Base-by-base conservation (phyloP, 2,888 invertebrate species). In the Philaethria dido region DNA sequence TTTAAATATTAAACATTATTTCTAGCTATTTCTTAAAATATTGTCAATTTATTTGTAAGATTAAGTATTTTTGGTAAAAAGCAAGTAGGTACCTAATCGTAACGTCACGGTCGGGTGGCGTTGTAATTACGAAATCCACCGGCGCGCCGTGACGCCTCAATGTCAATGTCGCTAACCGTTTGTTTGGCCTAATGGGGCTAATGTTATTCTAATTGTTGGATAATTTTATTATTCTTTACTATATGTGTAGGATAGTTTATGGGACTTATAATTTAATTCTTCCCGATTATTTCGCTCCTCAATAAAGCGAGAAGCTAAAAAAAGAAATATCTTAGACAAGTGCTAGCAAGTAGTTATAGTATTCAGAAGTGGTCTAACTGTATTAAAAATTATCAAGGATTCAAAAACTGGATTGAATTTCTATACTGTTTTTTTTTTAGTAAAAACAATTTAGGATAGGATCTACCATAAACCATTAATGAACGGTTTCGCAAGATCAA, bases 51-150 rank as follows among this genome's bases (percentile, higher is more conserved):
- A 50, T 25, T 42, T 1, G 14, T 16, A 48, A 54, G 36, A 36
- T 55, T 55, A 29, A 3, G 14, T 39, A 29, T 64, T 59, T 48
- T 48, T 29, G 44, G 42, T 59, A 57, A 50, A 48, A 64, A 48
- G 48, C 48, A 50, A 48, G 42, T 48, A n/a, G n/a, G n/a, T n/a
- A n/a, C n/a, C n/a, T n/a, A 18, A 59, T 64, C 55, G 64, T 77
- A 78, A 77, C 78, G 79, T 77, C 78, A 77, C 70, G 80, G 76
- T 73, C 75, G 75, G 81, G 77, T 79, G 82, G 82, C 83, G 81
- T 77, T 79, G 80, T 82, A 84, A 87, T 88, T 87, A 88, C 80
- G 80, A 79, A 81, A 81, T 4, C 52, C 81, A 76, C 78, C 78
- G 75, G 80, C 76, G 52, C 69, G 75, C 75, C 69, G 75, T 77